Evolutionary conservation across 2,797 vertebrate species (phyloP).

Genomic region (Falco novaeseelandiae): DNA sequence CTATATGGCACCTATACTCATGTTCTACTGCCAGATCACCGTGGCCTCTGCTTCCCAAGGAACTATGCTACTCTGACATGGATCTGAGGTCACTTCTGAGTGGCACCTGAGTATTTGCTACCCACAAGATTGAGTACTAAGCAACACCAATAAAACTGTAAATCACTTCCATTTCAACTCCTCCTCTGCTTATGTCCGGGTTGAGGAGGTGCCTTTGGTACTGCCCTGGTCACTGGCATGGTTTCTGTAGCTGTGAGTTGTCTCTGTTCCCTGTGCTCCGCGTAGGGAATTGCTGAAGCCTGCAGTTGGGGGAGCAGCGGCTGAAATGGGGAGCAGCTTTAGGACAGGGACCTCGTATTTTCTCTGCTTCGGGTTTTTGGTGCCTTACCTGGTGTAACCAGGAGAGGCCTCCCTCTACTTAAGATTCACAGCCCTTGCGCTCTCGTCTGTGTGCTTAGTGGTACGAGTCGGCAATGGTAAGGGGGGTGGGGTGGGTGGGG

Average conservation of each 20-base stretch:
- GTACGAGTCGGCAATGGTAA: accelerated
- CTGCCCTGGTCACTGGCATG: accelerated
- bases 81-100: neutral
- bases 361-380: neutral
- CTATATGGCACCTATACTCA: accelerated
- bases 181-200: accelerated
- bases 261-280: neutral
- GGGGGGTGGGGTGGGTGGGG: too few relatives aligned
- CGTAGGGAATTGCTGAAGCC: neutral
- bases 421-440: neutral
- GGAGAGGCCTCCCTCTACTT: neutral
- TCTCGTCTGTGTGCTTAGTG: accelerated
- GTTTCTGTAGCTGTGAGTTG: too few relatives aligned
- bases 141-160: too few relatives aligned
- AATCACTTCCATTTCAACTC: neutral
- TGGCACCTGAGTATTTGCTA: neutral
- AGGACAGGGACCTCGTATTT: accelerated
- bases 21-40: neutral
- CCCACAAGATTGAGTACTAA: too few relatives aligned
- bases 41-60: neutral
- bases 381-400: neutral
- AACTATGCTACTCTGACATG: accelerated
- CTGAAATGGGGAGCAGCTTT: neutral
- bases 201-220: neutral
- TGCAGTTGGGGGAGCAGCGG: neutral